A percentile compares a stretch with the other conserved stretches of the same genome.
Evolutionary conservation across 2,888 invertebrate species (phyloP).

Genomic region (Abrostola tripartita): DNA sequence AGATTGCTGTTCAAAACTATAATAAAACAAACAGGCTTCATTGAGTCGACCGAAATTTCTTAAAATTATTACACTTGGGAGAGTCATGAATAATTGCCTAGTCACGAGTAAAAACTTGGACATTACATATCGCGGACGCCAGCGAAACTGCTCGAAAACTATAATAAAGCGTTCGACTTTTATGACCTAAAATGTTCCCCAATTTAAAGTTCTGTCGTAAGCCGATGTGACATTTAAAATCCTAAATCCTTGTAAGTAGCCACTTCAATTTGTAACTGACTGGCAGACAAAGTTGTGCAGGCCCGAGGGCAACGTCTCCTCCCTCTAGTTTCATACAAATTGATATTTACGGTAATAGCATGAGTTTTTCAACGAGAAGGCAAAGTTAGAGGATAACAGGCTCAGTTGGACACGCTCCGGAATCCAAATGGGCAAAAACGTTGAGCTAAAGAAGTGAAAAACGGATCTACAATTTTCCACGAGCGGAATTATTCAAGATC

Average conservation of each 20-base stretch:
- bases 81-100: conserved; percentile 45
- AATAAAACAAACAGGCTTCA: conserved; percentile 12
- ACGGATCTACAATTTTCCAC: conserved; percentile 76
- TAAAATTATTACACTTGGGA: conserved; percentile 26
- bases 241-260: conserved; percentile 76
- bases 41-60: neutral
- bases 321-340: conserved; percentile 87
- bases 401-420: conserved; percentile 80
- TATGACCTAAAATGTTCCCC: conserved; percentile 63
- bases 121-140: conserved; percentile 36
- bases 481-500: conserved; percentile 76
- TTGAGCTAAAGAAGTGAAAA: conserved; percentile 79
- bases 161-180: conserved; percentile 51
- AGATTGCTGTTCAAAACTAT: neutral
- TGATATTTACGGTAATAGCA: conserved; percentile 88
- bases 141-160: conserved; percentile 37
- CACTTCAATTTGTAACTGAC: conserved; percentile 83
- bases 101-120: conserved; percentile 39
- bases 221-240: conserved; percentile 72
- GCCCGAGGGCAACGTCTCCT: conserved; percentile 71
- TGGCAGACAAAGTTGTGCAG: conserved; percentile 72
- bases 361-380: conserved; percentile 84
- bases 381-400: conserved; percentile 84
- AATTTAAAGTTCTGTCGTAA: conserved; percentile 71
- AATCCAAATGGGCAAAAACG: conserved; percentile 83